Conservation (phyloP, 1,140 invertebrate species). For the Pseudoatta argentina region DNA sequence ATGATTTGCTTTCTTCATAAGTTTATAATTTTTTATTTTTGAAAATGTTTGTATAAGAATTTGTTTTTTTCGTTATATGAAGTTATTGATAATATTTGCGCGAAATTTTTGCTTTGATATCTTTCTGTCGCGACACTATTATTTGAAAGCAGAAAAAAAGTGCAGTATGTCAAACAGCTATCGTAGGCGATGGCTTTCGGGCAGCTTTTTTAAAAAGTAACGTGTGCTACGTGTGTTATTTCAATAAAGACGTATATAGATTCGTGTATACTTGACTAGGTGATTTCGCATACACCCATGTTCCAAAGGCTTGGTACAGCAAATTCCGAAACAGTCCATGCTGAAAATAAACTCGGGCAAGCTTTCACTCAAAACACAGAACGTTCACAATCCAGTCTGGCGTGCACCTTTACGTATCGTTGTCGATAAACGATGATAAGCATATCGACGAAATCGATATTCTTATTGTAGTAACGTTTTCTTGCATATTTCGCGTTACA, state of each 20-base stretch:
- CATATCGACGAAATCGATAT: conserved; percentile 32
- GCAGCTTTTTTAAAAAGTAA: conserved; percentile 25
- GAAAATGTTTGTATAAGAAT: neutral
- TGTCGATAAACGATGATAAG: conserved; percentile 33
- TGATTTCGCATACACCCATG: conserved; percentile 19
- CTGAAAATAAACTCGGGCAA: conserved; percentile 68
- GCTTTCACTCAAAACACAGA: conserved; percentile 68
- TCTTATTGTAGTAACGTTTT: conserved; percentile 9
- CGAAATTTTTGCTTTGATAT: conserved; percentile 16
- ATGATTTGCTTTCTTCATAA: neutral
- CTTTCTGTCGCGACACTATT: neutral
- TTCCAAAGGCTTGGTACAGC: conserved; percentile 25
- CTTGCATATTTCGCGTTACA: neutral
- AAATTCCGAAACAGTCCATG: conserved; percentile 60
- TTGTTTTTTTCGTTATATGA: neutral
- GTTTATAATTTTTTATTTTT: neutral
- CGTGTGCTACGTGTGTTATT: conserved; percentile 62
- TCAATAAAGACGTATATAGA: conserved; percentile 66
- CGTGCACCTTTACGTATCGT: conserved; percentile 20
- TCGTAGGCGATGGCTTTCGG: conserved; percentile 21
- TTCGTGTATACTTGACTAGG: conserved; percentile 36
- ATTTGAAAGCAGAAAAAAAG: conserved; percentile 32
- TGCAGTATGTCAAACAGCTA: conserved; percentile 19
- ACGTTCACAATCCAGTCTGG: conserved; percentile 13
- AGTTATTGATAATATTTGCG: neutral